phyloP scores from a whole-genome alignment of 2,888 invertebrate species.

The Steinernema hermaphroditum region DNA sequence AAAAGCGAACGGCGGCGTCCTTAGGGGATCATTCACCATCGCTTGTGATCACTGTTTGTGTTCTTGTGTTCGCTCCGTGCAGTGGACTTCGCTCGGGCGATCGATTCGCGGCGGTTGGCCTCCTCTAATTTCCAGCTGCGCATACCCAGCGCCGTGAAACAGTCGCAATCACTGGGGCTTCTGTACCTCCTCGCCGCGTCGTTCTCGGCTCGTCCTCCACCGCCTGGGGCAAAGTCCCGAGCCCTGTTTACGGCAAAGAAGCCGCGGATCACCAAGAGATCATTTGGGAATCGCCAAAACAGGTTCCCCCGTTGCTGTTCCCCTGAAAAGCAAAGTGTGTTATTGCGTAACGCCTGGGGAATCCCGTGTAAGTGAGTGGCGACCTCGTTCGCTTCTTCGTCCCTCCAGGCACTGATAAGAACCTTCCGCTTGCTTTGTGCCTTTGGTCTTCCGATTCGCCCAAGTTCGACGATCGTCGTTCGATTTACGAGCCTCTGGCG shows the following conservation, averaged over 20 bases:
- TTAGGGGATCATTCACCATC: background rate
- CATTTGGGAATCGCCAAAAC: background rate
- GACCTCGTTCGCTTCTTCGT: background rate
- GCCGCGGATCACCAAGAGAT: slow-evolving; percentile 15
- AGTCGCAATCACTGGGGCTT: background rate
- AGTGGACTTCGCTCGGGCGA: slow-evolving; percentile 2
- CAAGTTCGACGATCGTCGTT: slow-evolving; percentile 28
- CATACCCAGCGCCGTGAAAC: background rate
- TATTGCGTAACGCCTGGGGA: slow-evolving; percentile 10
- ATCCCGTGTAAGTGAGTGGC: background rate
- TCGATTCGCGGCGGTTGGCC: background rate
- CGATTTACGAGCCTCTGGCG: slow-evolving; percentile 7
- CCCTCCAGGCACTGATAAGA: background rate
- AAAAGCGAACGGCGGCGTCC: background rate
- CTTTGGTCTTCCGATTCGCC: background rate
- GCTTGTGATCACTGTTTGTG: slow-evolving; percentile 13
- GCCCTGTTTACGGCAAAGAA: background rate
- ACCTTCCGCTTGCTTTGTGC: background rate
- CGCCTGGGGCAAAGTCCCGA: background rate
- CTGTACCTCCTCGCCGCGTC: background rate
- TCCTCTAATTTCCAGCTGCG: background rate
- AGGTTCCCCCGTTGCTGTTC: slow-evolving; percentile 13
- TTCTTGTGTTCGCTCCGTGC: background rate
- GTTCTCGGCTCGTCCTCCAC: background rate
- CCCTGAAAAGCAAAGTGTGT: slow-evolving; percentile 22